phyloP scores from a whole-genome alignment of 1,140 invertebrate species.

The Galleria mellonella region DNA sequence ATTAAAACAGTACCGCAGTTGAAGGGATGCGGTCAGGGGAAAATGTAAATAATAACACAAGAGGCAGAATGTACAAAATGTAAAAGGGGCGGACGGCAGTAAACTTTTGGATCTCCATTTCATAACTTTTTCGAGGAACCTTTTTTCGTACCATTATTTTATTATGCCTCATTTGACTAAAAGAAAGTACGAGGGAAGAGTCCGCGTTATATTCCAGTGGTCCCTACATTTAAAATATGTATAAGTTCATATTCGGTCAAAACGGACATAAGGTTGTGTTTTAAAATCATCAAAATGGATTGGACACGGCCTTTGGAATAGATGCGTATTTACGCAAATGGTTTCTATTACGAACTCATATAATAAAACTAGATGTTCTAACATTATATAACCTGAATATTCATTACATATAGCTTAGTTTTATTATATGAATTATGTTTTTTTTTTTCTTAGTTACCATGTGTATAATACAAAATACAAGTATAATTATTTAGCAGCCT shows the following conservation, averaged over 20 bases:
- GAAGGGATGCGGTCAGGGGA: slow-evolving; percentile 41
- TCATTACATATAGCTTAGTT: no score
- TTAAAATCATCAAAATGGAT: slow-evolving; percentile 8
- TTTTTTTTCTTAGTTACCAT: no score
- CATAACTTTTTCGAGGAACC: slow-evolving; percentile 57
- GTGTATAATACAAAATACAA: no score
- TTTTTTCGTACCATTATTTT: slow-evolving; percentile 63
- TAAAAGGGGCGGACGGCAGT: slow-evolving; percentile 37
- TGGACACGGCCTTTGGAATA: not conserved
- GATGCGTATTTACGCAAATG: no score
- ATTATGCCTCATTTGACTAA: slow-evolving; percentile 62
- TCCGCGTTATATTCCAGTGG: slow-evolving; percentile 33
- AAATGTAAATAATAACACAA: slow-evolving; percentile 62
- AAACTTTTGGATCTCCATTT: slow-evolving; percentile 59
- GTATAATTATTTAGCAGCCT: no score
- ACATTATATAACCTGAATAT: no score
- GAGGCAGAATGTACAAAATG: slow-evolving; percentile 48
- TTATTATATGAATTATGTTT: no score
- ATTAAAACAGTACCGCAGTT: slow-evolving; percentile 54
- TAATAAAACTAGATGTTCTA: no score
- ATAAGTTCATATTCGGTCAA: slow-evolving; percentile 36
- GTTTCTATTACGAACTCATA: no score
- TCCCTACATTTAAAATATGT: slow-evolving; percentile 58
- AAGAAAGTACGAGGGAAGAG: slow-evolving; percentile 49
- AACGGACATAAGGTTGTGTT: slow-evolving; percentile 20